Evolutionary conservation across 2,797 vertebrate genomes (phyloP).

Genomic region (Leuciscus waleckii): DNA sequence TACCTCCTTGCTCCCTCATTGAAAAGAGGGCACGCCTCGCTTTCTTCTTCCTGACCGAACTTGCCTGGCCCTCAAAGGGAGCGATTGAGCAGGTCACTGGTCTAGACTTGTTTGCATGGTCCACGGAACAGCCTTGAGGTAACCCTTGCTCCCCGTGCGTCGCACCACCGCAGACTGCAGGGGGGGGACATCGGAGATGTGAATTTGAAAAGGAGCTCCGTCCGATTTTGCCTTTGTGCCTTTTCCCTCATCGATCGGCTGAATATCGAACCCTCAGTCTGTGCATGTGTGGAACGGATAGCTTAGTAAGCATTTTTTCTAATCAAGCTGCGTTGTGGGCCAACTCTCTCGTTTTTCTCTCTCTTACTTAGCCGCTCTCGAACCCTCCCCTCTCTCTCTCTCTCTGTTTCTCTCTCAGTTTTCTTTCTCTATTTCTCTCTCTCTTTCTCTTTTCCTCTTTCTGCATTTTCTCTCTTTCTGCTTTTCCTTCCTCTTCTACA

Average conservation of each 20-base stretch:
- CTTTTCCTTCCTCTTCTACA: conserved; percentile 10
- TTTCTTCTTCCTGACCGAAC: conserved; percentile 95
- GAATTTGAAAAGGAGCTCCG: conserved; percentile 93
- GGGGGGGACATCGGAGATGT: conserved; percentile 88
- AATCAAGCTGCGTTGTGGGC: conserved; percentile 84
- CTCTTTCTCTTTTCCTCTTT: conserved; percentile 27
- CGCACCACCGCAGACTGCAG: conserved; percentile 91
- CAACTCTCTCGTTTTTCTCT: conserved; percentile 67
- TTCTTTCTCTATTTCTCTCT: not conserved
- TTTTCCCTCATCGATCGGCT: conserved; percentile 99
- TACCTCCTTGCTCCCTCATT: conserved; percentile 97
- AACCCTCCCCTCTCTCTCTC: conserved; percentile 43
- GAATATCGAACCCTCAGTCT: conserved; percentile 99
- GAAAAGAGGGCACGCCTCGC: conserved; percentile 89
- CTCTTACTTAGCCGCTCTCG: conserved; percentile 17
- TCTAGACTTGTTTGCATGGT: conserved; percentile 97
- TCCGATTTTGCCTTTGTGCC: conserved; percentile 98
- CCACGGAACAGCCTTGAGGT: conserved; percentile 95
- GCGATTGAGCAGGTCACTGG: conserved; percentile 93
- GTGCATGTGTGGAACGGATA: conserved; percentile 98
- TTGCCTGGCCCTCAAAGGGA: conserved; percentile 96
- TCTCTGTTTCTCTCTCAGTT: not conserved
- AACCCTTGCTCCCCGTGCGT: conserved; percentile 89
- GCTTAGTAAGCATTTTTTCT: conserved; percentile 93
- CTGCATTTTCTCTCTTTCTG: not conserved